Percentiles rank a stretch among this genome's conserved stretches.
Evolutionary conservation across 1,140 invertebrate species (phyloP).

Genomic region (Aporrectodea caliginosa): DNA sequence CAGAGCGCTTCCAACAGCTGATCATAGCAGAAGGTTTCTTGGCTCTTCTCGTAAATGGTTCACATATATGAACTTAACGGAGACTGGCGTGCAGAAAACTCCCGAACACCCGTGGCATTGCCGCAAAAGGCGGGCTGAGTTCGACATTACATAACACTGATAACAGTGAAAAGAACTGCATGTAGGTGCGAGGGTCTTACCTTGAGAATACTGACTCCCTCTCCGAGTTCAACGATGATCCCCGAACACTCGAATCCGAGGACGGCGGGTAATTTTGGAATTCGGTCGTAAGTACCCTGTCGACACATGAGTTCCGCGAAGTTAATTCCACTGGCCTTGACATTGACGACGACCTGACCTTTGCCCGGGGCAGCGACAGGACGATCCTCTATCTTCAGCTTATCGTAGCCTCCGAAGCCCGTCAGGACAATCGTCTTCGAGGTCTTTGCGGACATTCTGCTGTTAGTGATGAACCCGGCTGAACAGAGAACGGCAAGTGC

Average conservation of each 20-base stretch:
- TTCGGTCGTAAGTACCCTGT: slow-evolving; percentile 53
- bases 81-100: too few relatives aligned
- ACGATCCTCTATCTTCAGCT: slow-evolving; percentile 42
- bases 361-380: slow-evolving; percentile 32
- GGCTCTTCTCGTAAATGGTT: too few relatives aligned
- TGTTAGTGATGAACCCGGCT: too few relatives aligned
- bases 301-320: slow-evolving; percentile 58
- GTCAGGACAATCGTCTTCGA: slow-evolving; percentile 35
- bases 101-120: too few relatives aligned
- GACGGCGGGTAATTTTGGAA: slow-evolving; percentile 50
- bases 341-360: slow-evolving; percentile 31
- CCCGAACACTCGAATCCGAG: slow-evolving; percentile 59
- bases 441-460: neutral
- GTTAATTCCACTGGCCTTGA: slow-evolving; percentile 47
- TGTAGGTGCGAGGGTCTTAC: too few relatives aligned
- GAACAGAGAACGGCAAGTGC: too few relatives aligned
- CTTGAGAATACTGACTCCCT: slow-evolving; percentile 45
- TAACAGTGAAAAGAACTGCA: too few relatives aligned
- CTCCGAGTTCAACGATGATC: slow-evolving; percentile 47
- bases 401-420: slow-evolving; percentile 43
- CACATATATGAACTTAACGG: too few relatives aligned
- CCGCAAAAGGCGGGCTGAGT: too few relatives aligned
- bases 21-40: too few relatives aligned
- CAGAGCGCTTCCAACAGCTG: too few relatives aligned
- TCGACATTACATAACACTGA: too few relatives aligned